Evolutionary conservation across 1,140 invertebrate genomes (phyloP), one percentile per base, ranked within the genome.

Genomic region (Vanessa atalanta): DNA sequence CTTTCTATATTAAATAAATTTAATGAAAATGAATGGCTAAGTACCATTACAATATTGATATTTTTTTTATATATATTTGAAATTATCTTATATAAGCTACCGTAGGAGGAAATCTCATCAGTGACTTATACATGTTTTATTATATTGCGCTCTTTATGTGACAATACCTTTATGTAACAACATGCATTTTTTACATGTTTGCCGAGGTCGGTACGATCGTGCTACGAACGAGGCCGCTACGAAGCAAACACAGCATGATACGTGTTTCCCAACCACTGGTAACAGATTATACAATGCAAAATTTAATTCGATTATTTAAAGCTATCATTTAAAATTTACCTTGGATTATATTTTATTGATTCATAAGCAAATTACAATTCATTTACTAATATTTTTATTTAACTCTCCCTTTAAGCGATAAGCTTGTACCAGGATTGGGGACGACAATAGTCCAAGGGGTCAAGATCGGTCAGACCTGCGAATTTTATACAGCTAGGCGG

Each of bases 141-240:
- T 53, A 53, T 63, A 71, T 76, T 72, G 57, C 60, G 55, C 37
- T 66, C 31, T 79, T 81, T 66, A 63, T 70, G 75, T 78, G 77
- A 77, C 77, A 70, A 75, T 71, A 77, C 75, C 75, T 77, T 79
- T 74, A 75, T 72, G 71, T 80, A 75, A 80, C 65, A 75, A 75
- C 74, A 82, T 82, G 76, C 73, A 83, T 83, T 82, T 84, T 84
- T 82, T 79, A 79, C 78, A 70, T 75, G 70, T 76, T 77, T 77
- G 47, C 71, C 76, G 80, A 78, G 82, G 81, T 79, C 80, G 78
- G 67, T 75, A 80, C 75, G 70, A 73, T 79, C 76, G 76, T 78
- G 81, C 77, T 81, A 75, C 77, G 71, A 80, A 75, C 69, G 74
- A 75, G 69, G 80, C 70, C 78, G 78, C 72, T 78, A 76, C 77